Conservation (phyloP, 2,888 invertebrate species). For the Amblyteles armatorius region DNA sequence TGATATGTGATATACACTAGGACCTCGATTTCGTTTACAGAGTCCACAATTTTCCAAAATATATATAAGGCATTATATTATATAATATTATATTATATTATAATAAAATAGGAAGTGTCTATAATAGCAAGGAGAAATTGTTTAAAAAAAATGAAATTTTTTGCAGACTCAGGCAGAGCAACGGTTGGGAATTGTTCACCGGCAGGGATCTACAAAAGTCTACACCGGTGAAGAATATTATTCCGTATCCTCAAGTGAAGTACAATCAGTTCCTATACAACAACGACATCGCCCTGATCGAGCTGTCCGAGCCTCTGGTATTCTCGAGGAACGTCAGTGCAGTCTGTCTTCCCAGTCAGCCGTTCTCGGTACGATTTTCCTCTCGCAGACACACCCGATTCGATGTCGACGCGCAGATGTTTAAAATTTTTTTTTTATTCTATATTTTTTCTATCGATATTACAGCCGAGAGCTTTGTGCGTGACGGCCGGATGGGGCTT, state of each 20-base stretch:
- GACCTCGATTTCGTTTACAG: too few species aligned
- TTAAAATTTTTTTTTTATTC: not conserved
- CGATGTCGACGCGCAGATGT: not conserved
- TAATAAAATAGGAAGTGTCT: too few species aligned
- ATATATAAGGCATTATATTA: too few species aligned
- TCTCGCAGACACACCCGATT: not conserved
- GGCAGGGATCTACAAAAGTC: slow-evolving; percentile 78
- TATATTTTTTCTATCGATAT: slow-evolving; percentile 32
- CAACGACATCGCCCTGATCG: slow-evolving; percentile 87
- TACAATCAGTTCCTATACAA: slow-evolving; percentile 87
- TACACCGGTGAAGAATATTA: slow-evolving; percentile 83
- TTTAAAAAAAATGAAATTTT: slow-evolving; percentile 6
- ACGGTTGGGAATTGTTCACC: slow-evolving; percentile 80
- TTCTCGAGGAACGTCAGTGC: slow-evolving; percentile 86
- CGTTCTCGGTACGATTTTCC: slow-evolving; percentile 76
- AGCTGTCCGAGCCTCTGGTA: slow-evolving; percentile 85
- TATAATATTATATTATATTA: too few species aligned
- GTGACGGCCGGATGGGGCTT: slow-evolving; percentile 88
- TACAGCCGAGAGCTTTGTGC: slow-evolving; percentile 85
- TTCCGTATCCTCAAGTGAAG: slow-evolving; percentile 87
- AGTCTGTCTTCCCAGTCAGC: slow-evolving; percentile 86
- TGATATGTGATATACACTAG: not conserved
- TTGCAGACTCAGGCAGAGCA: slow-evolving; percentile 78
- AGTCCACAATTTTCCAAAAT: too few species aligned
- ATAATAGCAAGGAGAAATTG: not conserved